Conservation (phyloP, 2,113 vertebrate species). For the Canis aureus region DNA sequence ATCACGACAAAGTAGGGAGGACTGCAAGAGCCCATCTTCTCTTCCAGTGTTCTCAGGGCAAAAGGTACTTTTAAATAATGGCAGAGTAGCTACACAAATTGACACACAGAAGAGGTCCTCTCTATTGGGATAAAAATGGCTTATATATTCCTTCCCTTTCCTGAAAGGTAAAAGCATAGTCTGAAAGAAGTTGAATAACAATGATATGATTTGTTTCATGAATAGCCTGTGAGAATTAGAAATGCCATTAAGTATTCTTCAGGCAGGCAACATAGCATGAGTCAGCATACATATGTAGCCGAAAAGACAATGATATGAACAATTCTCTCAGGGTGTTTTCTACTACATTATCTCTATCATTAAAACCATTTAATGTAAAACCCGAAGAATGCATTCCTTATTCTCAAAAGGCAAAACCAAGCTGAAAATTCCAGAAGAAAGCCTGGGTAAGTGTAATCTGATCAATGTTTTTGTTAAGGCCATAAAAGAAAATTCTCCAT, state of each 20-base stretch:
- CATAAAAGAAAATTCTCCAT: background rate
- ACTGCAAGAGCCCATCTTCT: background rate
- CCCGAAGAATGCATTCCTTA: background rate
- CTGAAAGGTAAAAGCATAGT: background rate
- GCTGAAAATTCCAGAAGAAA: background rate
- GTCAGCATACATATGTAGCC: background rate
- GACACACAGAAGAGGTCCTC: background rate
- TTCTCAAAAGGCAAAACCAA: constrained; percentile 13
- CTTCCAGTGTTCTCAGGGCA: background rate
- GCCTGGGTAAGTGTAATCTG: background rate
- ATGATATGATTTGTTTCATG: background rate
- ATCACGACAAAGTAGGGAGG: constrained; percentile 61
- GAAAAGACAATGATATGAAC: background rate
- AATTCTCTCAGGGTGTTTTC: constrained; percentile 40
- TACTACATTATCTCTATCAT: background rate
- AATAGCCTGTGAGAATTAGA: background rate
- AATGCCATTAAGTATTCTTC: constrained; percentile 8
- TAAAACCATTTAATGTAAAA: constrained; percentile 16
- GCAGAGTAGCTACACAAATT: constrained; percentile 35
- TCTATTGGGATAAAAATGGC: background rate
- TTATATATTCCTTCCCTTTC: background rate
- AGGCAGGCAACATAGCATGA: background rate
- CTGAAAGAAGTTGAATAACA: background rate
- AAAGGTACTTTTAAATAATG: constrained; percentile 30
- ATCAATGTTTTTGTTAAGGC: background rate